These are phyloP conservation scores for Reticulitermes lucifugus DNA, from an alignment of 2,888 invertebrate species.

Conservation along the genomic window DNA sequence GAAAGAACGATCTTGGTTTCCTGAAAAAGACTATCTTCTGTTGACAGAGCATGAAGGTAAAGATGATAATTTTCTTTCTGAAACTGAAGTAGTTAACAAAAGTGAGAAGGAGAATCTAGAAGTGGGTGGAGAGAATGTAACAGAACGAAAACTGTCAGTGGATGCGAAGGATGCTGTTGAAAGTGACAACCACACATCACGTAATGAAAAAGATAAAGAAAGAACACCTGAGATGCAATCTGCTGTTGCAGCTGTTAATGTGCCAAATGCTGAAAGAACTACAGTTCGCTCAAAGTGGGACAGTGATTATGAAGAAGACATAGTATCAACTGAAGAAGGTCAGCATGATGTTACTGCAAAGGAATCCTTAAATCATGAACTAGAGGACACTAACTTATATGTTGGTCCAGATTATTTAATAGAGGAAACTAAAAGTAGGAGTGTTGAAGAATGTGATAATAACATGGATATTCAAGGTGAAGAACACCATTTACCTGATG, in stretches of 20 bases:
- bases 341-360: not conserved
- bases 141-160: conserved; percentile 27
- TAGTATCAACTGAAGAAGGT: conserved; percentile 34
- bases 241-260: not conserved
- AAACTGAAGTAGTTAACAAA: conserved; percentile 19
- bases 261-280: conserved; percentile 21
- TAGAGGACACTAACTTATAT: not conserved
- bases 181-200: conserved; percentile 23
- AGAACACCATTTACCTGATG: not conserved
- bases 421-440: not conserved
- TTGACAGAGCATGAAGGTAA: conserved; percentile 11
- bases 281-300: conserved; percentile 51
- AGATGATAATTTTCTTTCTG: not conserved
- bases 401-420: not conserved
- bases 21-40: conserved; percentile 16
- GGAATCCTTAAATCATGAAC: not conserved
- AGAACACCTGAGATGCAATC: conserved; percentile 35
- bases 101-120: conserved; percentile 27
- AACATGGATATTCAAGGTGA: not conserved
- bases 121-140: conserved; percentile 11
- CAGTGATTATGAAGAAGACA: conserved; percentile 52
- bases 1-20: conserved; percentile 42
- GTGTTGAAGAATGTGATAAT: not conserved
- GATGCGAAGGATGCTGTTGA: conserved; percentile 13
- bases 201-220: conserved; percentile 22